These are phyloP conservation scores for Drosophila demipolita DNA, from an alignment of 2,888 invertebrate species.

Conservation along the genomic window DNA sequence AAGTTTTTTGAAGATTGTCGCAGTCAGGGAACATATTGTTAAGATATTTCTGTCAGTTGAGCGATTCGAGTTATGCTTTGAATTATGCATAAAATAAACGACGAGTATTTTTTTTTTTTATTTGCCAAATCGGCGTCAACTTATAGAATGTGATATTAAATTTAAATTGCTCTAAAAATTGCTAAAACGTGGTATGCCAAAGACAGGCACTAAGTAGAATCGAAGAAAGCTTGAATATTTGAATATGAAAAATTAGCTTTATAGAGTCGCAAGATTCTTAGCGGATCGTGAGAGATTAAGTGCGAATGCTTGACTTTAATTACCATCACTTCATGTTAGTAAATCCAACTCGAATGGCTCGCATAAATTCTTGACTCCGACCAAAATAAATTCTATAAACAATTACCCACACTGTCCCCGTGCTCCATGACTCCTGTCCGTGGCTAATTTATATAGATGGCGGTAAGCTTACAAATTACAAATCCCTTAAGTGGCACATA, in stretches of 20 bases:
- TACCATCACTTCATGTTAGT: background rate
- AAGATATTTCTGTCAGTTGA: constrained; percentile 23
- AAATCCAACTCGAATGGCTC: constrained; percentile 6
- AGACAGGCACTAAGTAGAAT: background rate
- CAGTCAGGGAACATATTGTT: constrained; percentile 23
- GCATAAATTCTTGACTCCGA: background rate
- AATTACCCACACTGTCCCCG: constrained; percentile 17
- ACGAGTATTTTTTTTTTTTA: constrained; percentile 9
- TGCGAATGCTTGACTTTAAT: background rate
- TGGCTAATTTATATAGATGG: constrained; percentile 11
- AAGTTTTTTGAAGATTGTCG: constrained; percentile 63
- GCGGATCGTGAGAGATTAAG: background rate
- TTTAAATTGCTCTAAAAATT: background rate
- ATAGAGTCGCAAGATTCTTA: background rate
- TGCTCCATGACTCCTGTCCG: background rate
- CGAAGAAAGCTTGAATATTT: background rate
- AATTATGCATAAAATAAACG: constrained; percentile 48
- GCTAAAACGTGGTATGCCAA: background rate
- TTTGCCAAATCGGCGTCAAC: constrained; percentile 5
- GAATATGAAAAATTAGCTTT: background rate
- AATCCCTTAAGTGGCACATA: constrained; percentile 59
- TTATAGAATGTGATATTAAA: background rate
- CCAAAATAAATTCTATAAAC: background rate
- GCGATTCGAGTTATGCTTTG: constrained; percentile 17
- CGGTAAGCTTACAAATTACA: constrained; percentile 54